phyloP scores from a whole-genome alignment of 2,113 vertebrate genomes.

The Lepus timidus region DNA sequence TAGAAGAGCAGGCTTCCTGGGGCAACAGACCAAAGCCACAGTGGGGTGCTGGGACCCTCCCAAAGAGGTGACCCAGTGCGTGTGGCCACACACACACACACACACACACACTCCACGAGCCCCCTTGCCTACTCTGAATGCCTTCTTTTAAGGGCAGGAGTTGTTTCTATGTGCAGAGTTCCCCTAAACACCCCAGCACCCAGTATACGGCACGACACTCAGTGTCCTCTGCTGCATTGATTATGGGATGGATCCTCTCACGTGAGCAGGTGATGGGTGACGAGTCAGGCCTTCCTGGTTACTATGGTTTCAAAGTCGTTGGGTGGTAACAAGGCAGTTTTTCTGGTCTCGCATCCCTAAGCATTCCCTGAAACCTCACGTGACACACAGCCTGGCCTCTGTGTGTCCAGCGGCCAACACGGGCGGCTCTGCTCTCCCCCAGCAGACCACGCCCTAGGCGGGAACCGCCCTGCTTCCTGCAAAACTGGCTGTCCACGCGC shows the following conservation, averaged over 20 bases:
- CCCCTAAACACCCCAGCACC: not conserved
- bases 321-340: not conserved
- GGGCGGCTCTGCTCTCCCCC: too few species aligned
- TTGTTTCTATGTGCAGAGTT: fast-evolving
- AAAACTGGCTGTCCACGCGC: not conserved
- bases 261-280: not conserved
- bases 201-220: not conserved
- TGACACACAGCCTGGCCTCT: not conserved
- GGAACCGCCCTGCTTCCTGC: not conserved
- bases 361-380: not conserved
- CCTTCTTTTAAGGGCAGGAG: not conserved
- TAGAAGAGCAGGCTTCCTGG: not conserved
- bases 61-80: not conserved
- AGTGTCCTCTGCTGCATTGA: fast-evolving
- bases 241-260: not conserved
- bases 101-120: not conserved
- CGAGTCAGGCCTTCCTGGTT: not conserved
- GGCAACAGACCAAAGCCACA: not conserved
- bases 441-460: too few species aligned
- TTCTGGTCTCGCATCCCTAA: not conserved
- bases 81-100: not conserved
- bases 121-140: not conserved
- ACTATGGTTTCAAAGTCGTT: not conserved
- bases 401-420: not conserved
- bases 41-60: not conserved